Evolutionary conservation across 2,888 invertebrate species (phyloP), one percentile per base, ranked within the genome.

Genomic region (Caenorhabditis auriculariae): DNA sequence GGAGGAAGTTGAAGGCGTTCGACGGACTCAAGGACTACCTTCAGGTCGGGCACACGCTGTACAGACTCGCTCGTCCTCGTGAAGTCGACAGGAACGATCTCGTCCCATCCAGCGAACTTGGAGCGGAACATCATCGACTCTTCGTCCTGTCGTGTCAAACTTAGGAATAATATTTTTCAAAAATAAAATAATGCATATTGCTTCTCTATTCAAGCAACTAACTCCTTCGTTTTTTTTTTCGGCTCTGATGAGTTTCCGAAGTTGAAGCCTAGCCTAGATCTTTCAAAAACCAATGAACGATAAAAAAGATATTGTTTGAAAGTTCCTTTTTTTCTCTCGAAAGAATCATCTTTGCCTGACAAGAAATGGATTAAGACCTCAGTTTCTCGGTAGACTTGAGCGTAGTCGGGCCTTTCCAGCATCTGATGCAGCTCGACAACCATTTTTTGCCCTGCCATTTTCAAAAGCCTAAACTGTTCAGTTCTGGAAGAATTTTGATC

Each of bases 51-150:
- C 15, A 98, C 98, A 17, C 96, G 92, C 78, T 92, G 88, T 0
- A 98, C 95, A 0, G 95, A 95, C 82, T 93, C 94, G 0, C 95
- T 95, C 0, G 96, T 96, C 67, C 96, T 88, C 0, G 98, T 98
- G 83, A 93, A 98, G 85, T 99, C 98, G 6, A 96, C 96, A 0
- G 93, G 94, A 76, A 98, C 92, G 19, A 98, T 93, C 84, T 98
- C 96, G 82, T 98, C 95, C 98, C 98, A 98, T 7, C 93, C 94
- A 44, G 88, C 84, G 84, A 98, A 99, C 84, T 96, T 95, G 0
- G 91, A 90, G 84, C 96, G 95, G 85, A 98, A 98, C 69, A 95
- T 83, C 77, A 85, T 86, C 35, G 84, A 82, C 65, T 86, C 86
- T 48, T 84, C 84, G 23, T 85, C 83, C 63, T 64, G 56, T n/a